Conservation (phyloP, 2,113 vertebrate species). For the Caracal caracal region DNA sequence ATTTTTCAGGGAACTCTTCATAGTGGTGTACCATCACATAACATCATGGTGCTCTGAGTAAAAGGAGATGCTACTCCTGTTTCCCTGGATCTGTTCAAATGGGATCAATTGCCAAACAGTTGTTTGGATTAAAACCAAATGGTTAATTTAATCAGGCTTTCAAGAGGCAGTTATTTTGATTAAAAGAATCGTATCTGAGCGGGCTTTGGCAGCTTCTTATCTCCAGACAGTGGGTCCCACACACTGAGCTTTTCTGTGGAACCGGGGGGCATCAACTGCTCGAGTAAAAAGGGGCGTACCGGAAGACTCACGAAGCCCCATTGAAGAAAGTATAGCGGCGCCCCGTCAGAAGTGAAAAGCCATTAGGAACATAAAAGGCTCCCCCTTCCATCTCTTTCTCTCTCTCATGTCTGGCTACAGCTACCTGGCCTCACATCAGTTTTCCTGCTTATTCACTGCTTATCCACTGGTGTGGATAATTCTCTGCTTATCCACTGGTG, state of each 20-base stretch:
- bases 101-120: not conserved
- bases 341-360: not conserved
- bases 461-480: not conserved
- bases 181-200: conserved; percentile 4
- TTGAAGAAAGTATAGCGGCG: not conserved
- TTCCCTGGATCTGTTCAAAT: conserved; percentile 18
- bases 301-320: not conserved
- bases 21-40: not conserved
- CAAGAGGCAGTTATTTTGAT: conserved; percentile 51
- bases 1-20: not conserved
- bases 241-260: not conserved
- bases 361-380: not conserved
- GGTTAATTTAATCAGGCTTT: conserved; percentile 22
- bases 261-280: not conserved
- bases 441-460: not conserved
- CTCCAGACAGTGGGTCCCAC: not conserved
- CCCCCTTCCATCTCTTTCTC: not conserved
- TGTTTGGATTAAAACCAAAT: conserved; percentile 52
- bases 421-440: not conserved
- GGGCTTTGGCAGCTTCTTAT: not conserved
- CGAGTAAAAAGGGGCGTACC: not conserved
- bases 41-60: not conserved
- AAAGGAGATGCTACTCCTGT: not conserved
- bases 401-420: not conserved
- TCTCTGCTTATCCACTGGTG: not conserved